Evolutionary conservation across 2,888 invertebrate species (phyloP), one percentile per base, ranked within the genome.

Genomic region (Patella depressa): DNA sequence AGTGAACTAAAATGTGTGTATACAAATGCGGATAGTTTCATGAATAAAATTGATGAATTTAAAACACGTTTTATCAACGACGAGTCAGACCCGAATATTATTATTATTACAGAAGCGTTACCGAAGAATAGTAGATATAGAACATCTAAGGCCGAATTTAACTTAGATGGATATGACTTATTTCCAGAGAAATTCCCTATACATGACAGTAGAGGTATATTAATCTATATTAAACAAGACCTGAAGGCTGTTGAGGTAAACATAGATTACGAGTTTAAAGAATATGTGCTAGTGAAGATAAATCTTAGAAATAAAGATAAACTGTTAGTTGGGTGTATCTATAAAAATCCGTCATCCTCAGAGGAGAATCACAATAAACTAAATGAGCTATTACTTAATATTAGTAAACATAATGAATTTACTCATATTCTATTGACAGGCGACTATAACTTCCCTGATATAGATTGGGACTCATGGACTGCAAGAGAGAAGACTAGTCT

Each of bases 181-280:
- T 75, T 75, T n/a, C 75, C 75, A 19, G 70, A 75, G 2, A 75
- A 53, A 69, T 70, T 75, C n/a, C 70, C 75, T n/a, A 15, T 19
- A 34, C 19, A 53, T 2, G 53, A 53, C n/a, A 19, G 70, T 7
- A 14, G 70, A 45, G 74, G 74, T 29, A 74, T 69, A 34, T 3
- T 74, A 24, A 74, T 74, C 19, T 59, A 74, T 59, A 29, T 74
- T 17, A 74, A 74, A 34, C 12, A 59, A 34, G 75, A 75, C 14
- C 53, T 69, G 15, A 29, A 75, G n/a, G 75, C 75, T 12, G 70
- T 69, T 3, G 75, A 75, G 53, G 34, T 69, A 19, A 70, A 69
- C 12, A 11, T 75, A 24, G 34, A 75, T n/a, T 14, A n/a, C 34
- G 70, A 75, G 9, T 75, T 75, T 53, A 70, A 65, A n/a, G 75